Base-by-base conservation (phyloP, 2,888 invertebrate species). In the Acleris emargana region DNA sequence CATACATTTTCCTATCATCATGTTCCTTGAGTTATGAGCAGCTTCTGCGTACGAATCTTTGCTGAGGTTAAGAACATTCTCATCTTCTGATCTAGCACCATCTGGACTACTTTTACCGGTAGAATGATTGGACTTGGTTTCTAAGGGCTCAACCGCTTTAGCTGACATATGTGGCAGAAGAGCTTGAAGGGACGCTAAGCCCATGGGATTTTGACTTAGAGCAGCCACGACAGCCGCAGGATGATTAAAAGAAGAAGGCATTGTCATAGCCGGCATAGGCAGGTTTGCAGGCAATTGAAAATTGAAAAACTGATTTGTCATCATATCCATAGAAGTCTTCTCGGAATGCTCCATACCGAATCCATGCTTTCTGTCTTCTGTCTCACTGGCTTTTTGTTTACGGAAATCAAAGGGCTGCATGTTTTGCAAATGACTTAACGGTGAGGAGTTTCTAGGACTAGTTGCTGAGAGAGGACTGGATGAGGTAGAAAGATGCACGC, bases 371-470 rank as follows among this genome's bases (percentile, higher is more conserved):
- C 93, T 93, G 53, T 92, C 76, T 93, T 91, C 74, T 82, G 93
- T 86, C 72, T 87, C 78, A 38, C 69, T 88, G 68, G 86, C 76
- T 71, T 84, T 88, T 62, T 86, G 81, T 76, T 97, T 97, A 38
- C 98, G 95, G 81, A 97, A 98, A 85, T 98, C 98, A 83, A 98
- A 98, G 0, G 98, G 98, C 81, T 98, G 98, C 98, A 99, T 98
- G 77, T 96, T 98, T 89, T 98, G 98, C 55, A 98, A 93, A 76
- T 97, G 95, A 85, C 96, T 97, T 70, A 98, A 91, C 3, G 98
- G 98, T 11, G 97, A 96, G 38, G 94, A 93, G 71, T 94, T 94
- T 28, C 94, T 83, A 51, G 95, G 94, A 88, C 95, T 95, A 78
- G 94, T 93, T 55, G 84, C 81, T 43, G 90, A 91, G 11, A 86